Evolutionary conservation across 2,888 invertebrate species (phyloP).

Genomic region (Apamea crenata): DNA sequence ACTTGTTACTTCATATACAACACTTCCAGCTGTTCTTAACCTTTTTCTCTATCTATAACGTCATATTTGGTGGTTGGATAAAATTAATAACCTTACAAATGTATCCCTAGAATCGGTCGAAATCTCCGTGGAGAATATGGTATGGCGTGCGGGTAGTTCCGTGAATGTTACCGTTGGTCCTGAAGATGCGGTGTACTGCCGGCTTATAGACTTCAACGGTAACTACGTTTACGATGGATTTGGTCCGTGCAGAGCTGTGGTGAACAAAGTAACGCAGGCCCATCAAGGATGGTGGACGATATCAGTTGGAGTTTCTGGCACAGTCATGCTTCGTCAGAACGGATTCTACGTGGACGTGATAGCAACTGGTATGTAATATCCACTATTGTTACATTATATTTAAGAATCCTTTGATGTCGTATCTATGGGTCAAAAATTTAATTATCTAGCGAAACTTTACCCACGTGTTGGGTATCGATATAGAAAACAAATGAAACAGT

Average conservation of each 20-base stretch:
- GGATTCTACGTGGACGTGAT: constrained; percentile 71
- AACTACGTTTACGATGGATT: constrained; percentile 76
- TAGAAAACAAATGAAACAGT: too few species aligned
- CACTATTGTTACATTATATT: not conserved
- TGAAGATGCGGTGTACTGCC: constrained; percentile 80
- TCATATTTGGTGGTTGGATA: not conserved
- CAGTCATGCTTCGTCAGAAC: constrained; percentile 71
- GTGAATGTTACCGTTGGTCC: constrained; percentile 76
- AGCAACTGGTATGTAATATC: constrained; percentile 71
- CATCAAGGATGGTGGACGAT: constrained; percentile 81
- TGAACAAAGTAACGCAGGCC: constrained; percentile 72
- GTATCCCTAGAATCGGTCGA: constrained; percentile 26
- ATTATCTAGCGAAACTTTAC: too few species aligned
- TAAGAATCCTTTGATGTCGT: not conserved
- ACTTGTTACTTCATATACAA: not conserved
- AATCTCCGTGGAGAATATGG: constrained; percentile 22
- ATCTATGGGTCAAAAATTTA: not conserved
- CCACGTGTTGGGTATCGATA: too few species aligned
- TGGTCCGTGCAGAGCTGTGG: constrained; percentile 77
- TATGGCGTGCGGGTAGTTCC: constrained; percentile 67
- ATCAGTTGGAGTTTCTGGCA: constrained; percentile 73
- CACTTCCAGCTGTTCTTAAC: not conserved
- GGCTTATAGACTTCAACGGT: constrained; percentile 70
- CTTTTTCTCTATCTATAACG: not conserved
- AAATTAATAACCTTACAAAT: not conserved